Conservation (phyloP, 2,888 invertebrate genomes). For the Sclerodermus sp. region DNA sequence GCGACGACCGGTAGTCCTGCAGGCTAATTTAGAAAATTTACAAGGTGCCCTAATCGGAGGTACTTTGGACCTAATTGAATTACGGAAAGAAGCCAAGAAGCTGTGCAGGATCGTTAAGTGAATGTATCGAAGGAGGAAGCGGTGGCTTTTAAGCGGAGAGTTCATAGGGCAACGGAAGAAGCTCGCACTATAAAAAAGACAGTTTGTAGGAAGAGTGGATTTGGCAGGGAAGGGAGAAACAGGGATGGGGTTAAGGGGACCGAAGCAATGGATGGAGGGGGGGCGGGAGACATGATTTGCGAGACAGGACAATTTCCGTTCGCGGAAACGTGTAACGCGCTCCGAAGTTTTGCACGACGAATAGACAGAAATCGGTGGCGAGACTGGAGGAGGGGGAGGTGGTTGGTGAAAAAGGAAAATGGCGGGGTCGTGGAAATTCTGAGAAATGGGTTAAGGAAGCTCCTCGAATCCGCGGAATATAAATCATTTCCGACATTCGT, state of each 20-base stretch:
- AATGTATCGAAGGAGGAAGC: no score
- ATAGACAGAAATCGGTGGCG: conserved; percentile 1
- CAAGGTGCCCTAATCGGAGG: no score
- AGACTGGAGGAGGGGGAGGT: conserved; percentile 8
- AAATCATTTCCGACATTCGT: conserved; percentile 39
- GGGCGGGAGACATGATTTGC: conserved; percentile 30
- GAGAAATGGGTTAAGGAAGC: conserved; percentile 43
- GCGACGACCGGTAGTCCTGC: no score
- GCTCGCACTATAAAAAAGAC: no score
- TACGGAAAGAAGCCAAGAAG: no score
- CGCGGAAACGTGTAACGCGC: conserved; percentile 35
- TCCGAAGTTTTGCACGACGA: conserved; percentile 16
- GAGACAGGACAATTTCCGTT: conserved; percentile 41
- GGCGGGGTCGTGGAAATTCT: conserved; percentile 25
- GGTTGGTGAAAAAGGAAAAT: not conserved
- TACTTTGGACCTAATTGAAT: no score
- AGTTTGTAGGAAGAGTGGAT: no score
- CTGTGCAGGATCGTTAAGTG: no score
- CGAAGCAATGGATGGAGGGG: not conserved
- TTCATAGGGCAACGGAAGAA: no score
- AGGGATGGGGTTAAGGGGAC: not conserved
- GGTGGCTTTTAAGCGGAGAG: no score
- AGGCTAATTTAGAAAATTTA: no score
- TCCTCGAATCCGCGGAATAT: conserved; percentile 38
- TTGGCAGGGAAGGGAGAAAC: not conserved